Evolutionary conservation across 2,797 vertebrate genomes (phyloP), one percentile per base, ranked within the genome.

Genomic region (Smutsia temminckii): DNA sequence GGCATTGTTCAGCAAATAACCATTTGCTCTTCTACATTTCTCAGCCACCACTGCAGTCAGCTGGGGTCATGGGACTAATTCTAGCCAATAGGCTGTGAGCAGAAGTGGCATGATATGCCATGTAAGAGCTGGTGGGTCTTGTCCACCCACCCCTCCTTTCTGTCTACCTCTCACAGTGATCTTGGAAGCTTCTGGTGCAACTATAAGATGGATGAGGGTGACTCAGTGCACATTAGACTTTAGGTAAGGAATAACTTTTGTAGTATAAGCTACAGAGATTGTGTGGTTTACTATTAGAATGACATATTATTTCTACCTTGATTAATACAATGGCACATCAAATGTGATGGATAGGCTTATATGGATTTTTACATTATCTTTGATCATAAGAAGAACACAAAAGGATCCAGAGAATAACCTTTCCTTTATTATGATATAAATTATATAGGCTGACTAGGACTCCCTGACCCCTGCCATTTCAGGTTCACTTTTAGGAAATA

Each of bases 341-440:
- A 83, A 66, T 53, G 21, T 79, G 55, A 85, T 34, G 11, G 23
- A 12, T 49, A 9, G 5, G 37, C 3, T 53, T 72, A 74, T 0
- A 32, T 0, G 2, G 34, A 68, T 51, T 79, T 57, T 92, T 51
- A 92, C 0, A 12, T 68, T 49, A 49, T 46, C 86, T 89, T 83
- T 87, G 29, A 85, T 78, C 71, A 49, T 1, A 83, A 18, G 1
- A 84, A n/a, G 75, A 42, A 85, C 85, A 25, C 51, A 63, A 95
- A 75, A 29, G 11, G 69, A 51, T 42, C 13, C 8, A 85, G 12
- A 85, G 8, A 79, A 40, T 20, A 74, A 3, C 1, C 10, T 78
- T 94, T 78, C 81, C 8, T 61, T 89, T 86, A 64, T 83, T 57
- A 57, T 77, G 80, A 55, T n/a, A 92, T 8, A 75, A 81, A 61